Percentiles rank a stretch among this genome's conserved stretches.
phyloP scores from a whole-genome alignment of 2,888 invertebrate genomes.

The Synanthedon vespiformis region DNA sequence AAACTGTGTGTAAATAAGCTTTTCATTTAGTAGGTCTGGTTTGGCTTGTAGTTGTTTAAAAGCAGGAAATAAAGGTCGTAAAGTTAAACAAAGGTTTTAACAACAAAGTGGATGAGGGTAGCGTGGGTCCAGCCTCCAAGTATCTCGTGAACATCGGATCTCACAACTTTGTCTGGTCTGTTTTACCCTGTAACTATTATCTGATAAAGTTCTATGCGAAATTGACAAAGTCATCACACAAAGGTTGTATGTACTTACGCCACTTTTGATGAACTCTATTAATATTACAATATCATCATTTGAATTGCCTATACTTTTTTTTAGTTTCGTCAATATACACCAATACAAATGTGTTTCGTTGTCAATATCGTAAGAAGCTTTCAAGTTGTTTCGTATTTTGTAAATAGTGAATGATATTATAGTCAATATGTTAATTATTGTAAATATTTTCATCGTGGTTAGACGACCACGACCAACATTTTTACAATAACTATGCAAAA shows the following conservation, averaged over 20 bases:
- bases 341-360: neutral
- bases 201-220: slow-evolving; percentile 23
- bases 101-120: slow-evolving; percentile 58
- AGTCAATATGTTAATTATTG: too few species aligned
- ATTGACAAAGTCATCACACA: slow-evolving; percentile 28
- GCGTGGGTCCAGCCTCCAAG: slow-evolving; percentile 60
- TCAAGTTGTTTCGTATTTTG: too few species aligned
- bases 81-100: slow-evolving; percentile 41
- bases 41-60: slow-evolving; percentile 49
- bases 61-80: slow-evolving; percentile 24
- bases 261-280: neutral
- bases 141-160: slow-evolving; percentile 48
- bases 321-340: neutral
- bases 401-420: too few species aligned
- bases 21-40: slow-evolving; percentile 32
- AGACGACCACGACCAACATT: too few species aligned
- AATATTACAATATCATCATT: neutral
- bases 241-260: neutral
- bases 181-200: slow-evolving; percentile 23
- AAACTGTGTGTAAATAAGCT: slow-evolving; percentile 22
- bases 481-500: too few species aligned
- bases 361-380: neutral
- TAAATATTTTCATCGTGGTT: too few species aligned
- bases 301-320: neutral
- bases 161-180: slow-evolving; percentile 44